Conservation (phyloP, 2,888 invertebrate genomes). For the Coecobrya sp. region DNA sequence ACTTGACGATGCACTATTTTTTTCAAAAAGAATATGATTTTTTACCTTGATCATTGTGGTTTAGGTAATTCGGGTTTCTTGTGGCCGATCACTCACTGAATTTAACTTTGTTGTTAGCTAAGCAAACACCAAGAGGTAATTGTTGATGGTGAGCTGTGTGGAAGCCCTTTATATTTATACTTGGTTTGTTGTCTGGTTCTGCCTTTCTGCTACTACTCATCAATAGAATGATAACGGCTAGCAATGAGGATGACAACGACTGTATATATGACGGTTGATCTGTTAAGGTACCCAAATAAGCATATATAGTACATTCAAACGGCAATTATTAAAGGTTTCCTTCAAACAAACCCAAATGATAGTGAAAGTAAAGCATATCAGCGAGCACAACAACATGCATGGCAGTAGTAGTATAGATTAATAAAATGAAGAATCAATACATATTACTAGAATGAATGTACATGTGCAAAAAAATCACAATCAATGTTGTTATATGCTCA, state of each 20-base stretch:
- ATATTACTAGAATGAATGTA: not conserved
- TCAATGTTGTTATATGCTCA: not conserved
- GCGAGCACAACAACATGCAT: not conserved
- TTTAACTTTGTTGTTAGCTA: conserved; percentile 50
- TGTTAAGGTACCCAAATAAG: conserved; percentile 45
- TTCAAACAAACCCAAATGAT: conserved; percentile 59
- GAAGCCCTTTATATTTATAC: conserved; percentile 70
- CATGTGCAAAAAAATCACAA: not conserved
- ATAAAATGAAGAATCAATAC: conserved; percentile 20
- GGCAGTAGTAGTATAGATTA: not conserved
- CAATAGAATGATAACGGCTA: not conserved
- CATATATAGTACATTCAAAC: not conserved
- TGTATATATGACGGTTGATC: conserved; percentile 6
- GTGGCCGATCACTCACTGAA: not conserved
- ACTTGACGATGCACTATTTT: conserved; percentile 44
- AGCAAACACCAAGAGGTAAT: conserved; percentile 51
- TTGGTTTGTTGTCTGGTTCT: conserved; percentile 38
- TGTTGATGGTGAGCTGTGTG: conserved; percentile 57
- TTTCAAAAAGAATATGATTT: not conserved
- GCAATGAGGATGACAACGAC: conserved; percentile 15
- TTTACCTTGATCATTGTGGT: conserved; percentile 75
- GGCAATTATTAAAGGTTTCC: conserved; percentile 49
- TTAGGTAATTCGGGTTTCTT: not conserved
- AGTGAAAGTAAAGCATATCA: conserved; percentile 61
- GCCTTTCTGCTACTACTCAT: conserved; percentile 12